phyloP scores from a whole-genome alignment of 2,113 vertebrate genomes.

The Struthidea cinerea region DNA sequence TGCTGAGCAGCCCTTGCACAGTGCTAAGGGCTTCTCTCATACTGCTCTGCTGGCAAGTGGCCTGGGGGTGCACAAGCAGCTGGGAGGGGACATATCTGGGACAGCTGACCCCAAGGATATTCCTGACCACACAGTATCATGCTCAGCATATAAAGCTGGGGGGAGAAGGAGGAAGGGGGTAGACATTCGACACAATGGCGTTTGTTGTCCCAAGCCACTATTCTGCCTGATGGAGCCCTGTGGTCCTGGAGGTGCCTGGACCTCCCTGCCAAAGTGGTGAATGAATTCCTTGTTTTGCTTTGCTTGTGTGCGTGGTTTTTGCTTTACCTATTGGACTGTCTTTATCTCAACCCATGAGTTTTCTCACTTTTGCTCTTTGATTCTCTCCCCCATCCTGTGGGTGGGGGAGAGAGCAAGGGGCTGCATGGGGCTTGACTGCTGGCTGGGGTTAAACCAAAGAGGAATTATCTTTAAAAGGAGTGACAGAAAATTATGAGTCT shows the following conservation, averaged over 20 bases:
- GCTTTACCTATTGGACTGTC: not conserved
- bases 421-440: not conserved
- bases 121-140: accelerated
- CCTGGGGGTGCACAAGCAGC: not conserved
- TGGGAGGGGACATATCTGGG: not conserved
- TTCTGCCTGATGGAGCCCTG: accelerated
- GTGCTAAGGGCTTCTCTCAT: accelerated
- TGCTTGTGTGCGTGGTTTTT: not conserved
- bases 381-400: not conserved
- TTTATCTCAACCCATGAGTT: not conserved
- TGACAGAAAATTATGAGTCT: not conserved
- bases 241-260: not conserved
- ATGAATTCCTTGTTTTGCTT: not conserved
- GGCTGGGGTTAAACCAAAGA: not conserved
- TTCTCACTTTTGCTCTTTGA: not conserved
- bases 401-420: not conserved
- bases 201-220: not conserved
- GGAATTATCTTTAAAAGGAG: not conserved
- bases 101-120: not conserved
- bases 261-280: not conserved
- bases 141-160: not conserved
- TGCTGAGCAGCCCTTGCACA: not conserved
- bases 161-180: not conserved
- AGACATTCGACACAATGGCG: accelerated
- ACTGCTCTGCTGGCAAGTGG: not conserved